These are phyloP conservation scores for Eucera pruinosa DNA, from an alignment of 2,888 invertebrate genomes.

Conservation along the genomic window DNA sequence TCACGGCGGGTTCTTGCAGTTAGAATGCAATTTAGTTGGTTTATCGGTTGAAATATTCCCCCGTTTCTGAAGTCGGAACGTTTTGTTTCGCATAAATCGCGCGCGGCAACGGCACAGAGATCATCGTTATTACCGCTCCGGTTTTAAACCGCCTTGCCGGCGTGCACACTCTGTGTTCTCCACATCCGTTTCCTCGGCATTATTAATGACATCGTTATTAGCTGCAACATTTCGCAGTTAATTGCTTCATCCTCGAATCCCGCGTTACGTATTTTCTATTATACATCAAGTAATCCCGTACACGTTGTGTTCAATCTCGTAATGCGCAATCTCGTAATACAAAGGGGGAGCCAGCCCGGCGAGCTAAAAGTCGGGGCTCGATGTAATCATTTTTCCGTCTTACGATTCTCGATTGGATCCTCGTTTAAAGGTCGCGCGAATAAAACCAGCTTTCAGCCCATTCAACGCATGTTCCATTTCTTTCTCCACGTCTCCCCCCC, in stretches of 20 bases:
- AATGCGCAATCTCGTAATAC: neutral
- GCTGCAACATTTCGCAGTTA: neutral
- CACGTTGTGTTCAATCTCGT: neutral
- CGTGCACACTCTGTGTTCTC: neutral
- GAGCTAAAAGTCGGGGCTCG: neutral
- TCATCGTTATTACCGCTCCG: neutral
- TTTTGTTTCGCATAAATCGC: neutral
- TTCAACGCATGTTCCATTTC: neutral
- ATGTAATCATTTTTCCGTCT: constrained; percentile 48
- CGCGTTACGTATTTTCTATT: neutral
- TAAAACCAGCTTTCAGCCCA: constrained; percentile 4
- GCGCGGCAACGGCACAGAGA: neutral
- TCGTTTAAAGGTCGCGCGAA: constrained; percentile 27
- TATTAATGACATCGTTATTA: neutral
- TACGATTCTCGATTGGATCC: constrained; percentile 32
- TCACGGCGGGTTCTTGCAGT: too few species aligned
- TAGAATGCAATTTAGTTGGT: neutral
- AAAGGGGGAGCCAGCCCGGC: neutral
- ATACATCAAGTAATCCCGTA: neutral
- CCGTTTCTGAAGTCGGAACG: neutral
- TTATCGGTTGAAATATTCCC: neutral
- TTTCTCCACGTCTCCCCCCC: too few species aligned
- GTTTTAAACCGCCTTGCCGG: neutral
- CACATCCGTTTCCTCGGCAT: neutral
- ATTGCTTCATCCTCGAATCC: neutral